These are phyloP conservation scores for Anableps anableps DNA, from an alignment of 2,797 vertebrate species.

Conservation along the genomic window DNA sequence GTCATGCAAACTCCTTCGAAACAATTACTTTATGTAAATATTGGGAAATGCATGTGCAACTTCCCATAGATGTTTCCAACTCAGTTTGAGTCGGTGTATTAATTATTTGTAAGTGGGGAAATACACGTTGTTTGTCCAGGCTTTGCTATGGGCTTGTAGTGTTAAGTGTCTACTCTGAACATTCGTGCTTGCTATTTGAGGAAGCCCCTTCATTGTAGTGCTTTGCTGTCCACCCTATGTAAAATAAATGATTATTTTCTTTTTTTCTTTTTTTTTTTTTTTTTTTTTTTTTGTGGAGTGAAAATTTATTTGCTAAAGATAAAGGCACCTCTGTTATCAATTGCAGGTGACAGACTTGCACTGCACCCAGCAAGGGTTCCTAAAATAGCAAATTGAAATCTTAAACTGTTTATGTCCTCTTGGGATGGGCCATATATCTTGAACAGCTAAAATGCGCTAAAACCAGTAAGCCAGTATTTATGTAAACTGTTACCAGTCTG, in stretches of 20 bases:
- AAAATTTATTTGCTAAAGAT: neutral
- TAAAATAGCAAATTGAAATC: slow-evolving; percentile 81
- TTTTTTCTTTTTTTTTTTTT: neutral
- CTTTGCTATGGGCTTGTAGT: slow-evolving; percentile 56
- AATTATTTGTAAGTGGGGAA: slow-evolving; percentile 27
- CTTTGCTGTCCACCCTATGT: neutral
- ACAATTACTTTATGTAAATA: neutral
- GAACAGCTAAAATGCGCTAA: slow-evolving; percentile 30
- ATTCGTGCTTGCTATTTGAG: slow-evolving; percentile 31
- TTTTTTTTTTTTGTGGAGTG: neutral
- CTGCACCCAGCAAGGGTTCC: slow-evolving; percentile 65
- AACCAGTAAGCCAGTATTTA: neutral
- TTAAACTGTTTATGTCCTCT: slow-evolving; percentile 63
- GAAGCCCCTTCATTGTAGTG: neutral
- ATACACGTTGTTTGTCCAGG: slow-evolving; percentile 62
- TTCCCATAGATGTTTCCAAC: neutral
- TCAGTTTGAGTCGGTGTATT: neutral
- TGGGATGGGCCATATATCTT: slow-evolving; percentile 33
- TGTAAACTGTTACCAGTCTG: neutral
- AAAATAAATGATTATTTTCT: neutral
- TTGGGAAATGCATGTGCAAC: too few relatives aligned
- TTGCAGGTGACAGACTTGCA: slow-evolving; percentile 72
- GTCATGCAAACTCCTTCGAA: slow-evolving; percentile 10
- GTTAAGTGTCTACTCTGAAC: slow-evolving; percentile 21
- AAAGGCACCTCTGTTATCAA: slow-evolving; percentile 51